Evolutionary conservation across 2,888 invertebrate species (phyloP), one percentile per base, ranked within the genome.

Genomic region (Leptinotarsa peninsularis): DNA sequence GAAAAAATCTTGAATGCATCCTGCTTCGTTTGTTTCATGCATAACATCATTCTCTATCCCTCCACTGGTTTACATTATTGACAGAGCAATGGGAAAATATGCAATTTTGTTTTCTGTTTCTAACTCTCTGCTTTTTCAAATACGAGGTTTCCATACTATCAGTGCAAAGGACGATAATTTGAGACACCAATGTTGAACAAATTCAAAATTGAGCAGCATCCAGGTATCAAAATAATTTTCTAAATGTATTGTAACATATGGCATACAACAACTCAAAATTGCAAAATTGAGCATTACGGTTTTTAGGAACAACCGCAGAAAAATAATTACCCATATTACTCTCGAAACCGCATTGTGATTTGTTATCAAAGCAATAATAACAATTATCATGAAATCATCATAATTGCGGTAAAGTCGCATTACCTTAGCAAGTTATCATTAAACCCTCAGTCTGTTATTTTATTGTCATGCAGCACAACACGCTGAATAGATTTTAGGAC

Each of bases 341-440:
- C 3, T 14, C 0, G 1, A 63, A 33, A 33, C 27, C 63, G 14
- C 63, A 63, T 14, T 18, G 33, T 33, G 2, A 63, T 33, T 17
- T 63, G n/a, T 4, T 7, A 43, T 43, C 43, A 60, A 4, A 13
- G 5, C 56, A 58, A 70, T 49, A 23, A 70, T 70, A 49, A 58
- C 33, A 75, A 75, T 75, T 75, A 72, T 56, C 58, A 72, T 43
- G 67, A 76, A 74, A 76, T 76, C 69, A 76, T 76, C 71, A 76
- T 66, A 74, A 76, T 76, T 69, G 63, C 63, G 63, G 63, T 63
- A 33, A 63, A 76, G 68, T 69, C 43, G 21, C 70, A 49, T 70
- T 70, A 49, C 69, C 54, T 56, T 13, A n/a, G n/a, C 21, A 17
- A 43, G 49, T 68, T 71, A 66, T 76, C 69, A 74, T 74, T 74